phyloP scores from a whole-genome alignment of 30 jellyfish, hydroid and myxozoan genomes.

The Pelagia noctiluca region DNA sequence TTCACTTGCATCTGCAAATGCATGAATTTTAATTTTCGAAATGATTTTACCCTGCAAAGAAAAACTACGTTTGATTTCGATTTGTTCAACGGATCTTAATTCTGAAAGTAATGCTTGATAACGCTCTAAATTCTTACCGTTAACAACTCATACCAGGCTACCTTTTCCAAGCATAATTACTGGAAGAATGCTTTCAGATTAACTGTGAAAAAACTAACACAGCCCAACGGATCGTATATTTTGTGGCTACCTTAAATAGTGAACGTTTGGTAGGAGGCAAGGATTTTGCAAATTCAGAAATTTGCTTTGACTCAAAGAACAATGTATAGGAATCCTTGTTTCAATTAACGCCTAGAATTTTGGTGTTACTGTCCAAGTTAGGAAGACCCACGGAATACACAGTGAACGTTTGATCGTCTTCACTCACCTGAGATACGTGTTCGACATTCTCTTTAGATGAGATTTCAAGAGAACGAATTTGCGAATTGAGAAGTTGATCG shows the following conservation, averaged over 20 bases:
- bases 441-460: neutral
- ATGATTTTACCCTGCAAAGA: conserved; percentile 4
- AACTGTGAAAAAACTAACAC: too few relatives aligned
- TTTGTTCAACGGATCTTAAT: neutral
- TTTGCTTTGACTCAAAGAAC: neutral
- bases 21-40: conserved; percentile 6
- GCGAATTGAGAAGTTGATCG: neutral
- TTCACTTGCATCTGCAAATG: conserved; percentile 38
- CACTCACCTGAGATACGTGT: neutral
- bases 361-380: conserved; percentile 1
- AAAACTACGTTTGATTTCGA: conserved; percentile 5
- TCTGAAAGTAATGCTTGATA: conserved; percentile 11
- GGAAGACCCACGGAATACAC: conserved; percentile 25
- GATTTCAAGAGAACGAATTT: neutral
- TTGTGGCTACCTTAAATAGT: too few relatives aligned
- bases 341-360: conserved; percentile 37
- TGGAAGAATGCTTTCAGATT: too few relatives aligned
- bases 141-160: too few relatives aligned
- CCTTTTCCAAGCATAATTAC: too few relatives aligned
- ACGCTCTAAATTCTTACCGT: neutral
- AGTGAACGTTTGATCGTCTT: conserved; percentile 11
- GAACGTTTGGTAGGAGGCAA: too few relatives aligned
- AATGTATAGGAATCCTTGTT: neutral
- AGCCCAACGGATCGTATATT: too few relatives aligned
- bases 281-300: too few relatives aligned